Percentiles rank a stretch among this genome's conserved stretches.
phyloP scores from a whole-genome alignment of 1,140 invertebrate genomes.

The Asbolus verrucosus region DNA sequence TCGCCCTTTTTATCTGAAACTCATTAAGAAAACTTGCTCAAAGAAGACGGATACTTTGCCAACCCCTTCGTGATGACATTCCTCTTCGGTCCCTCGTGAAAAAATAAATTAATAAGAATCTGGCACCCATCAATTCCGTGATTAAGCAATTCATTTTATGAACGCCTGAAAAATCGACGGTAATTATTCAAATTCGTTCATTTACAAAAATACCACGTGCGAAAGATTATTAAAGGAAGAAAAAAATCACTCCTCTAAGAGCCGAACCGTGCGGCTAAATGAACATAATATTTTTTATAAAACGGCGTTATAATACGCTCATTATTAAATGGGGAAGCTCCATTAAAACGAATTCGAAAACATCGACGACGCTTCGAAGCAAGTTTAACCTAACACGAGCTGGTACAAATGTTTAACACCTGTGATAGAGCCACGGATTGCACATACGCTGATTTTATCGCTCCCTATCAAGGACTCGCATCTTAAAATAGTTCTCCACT shows the following conservation, averaged over 20 bases:
- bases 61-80: no score
- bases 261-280: slow-evolving; percentile 9
- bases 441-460: slow-evolving; percentile 41
- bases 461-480: slow-evolving; percentile 26
- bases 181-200: slow-evolving; percentile 29
- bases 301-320: slow-evolving; percentile 15
- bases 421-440: slow-evolving; percentile 28
- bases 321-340: slow-evolving; percentile 27
- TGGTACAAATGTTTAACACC: slow-evolving; percentile 44
- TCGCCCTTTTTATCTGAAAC: no score
- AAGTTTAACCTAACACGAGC: slow-evolving; percentile 35
- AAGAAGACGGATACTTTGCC: not conserved
- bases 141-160: not conserved
- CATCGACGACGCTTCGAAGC: slow-evolving; percentile 2
- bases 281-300: slow-evolving; percentile 13
- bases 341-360: slow-evolving; percentile 38
- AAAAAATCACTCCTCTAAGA: slow-evolving; percentile 3
- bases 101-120: slow-evolving; percentile 13
- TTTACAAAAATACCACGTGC: slow-evolving; percentile 27
- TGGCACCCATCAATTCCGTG: slow-evolving; percentile 6
- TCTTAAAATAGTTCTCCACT: slow-evolving; percentile 26
- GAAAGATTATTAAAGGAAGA: slow-evolving; percentile 5
- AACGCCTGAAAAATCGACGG: slow-evolving; percentile 6
- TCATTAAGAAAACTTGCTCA: not conserved
- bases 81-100: not conserved